Evolutionary conservation across 2,113 vertebrate genomes (phyloP), one percentile per base, ranked within the genome.

Genomic region (Corythornis vintsioides): DNA sequence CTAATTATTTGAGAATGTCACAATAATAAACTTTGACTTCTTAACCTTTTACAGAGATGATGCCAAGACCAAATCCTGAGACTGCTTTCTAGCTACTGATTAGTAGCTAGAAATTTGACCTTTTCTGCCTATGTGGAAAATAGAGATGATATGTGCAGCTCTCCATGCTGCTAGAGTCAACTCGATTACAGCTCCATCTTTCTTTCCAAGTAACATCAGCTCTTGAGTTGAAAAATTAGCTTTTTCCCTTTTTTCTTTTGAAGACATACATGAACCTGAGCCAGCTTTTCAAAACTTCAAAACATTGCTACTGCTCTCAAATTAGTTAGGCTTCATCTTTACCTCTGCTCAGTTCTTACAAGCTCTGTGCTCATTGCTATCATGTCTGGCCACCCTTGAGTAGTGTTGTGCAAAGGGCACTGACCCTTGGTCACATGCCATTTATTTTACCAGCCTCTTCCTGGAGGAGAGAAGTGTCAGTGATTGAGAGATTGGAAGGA

Each of bases 1-100:
- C 94, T 94, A 94, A 92, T 96, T 89, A 90, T 94, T 88, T 83
- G 83, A 88, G 80, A 95, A 93, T 94, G 85, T 95, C 95, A 96
- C 76, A 59, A 74, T 91, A 94, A 95, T 90, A 95, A 94, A 95
- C 83, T 92, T 93, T 78, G 93, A 74, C 90, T 96, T 90, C 86
- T 92, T 92, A 95, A 94, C 92, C 96, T 96, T 96, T 89, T 92
- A 63, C 50, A 92, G 77, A 93, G 93, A 85, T 81, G 47, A 86
- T 96, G 91, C 92, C 94, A 93, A 90, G 91, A 86, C 88, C 55
- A 89, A 92, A 91, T 95, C 95, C 96, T 92, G 69, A 90, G 92
- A 89, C 91, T 90, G 74, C 81, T 92, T 92, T 95, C 80, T 89
- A 74, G 73, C 86, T 92, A 94, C 86, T 95, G 94, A 95, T 94